Conservation (phyloP, 2,113 vertebrate species). For the Xenopus borealis region DNA sequence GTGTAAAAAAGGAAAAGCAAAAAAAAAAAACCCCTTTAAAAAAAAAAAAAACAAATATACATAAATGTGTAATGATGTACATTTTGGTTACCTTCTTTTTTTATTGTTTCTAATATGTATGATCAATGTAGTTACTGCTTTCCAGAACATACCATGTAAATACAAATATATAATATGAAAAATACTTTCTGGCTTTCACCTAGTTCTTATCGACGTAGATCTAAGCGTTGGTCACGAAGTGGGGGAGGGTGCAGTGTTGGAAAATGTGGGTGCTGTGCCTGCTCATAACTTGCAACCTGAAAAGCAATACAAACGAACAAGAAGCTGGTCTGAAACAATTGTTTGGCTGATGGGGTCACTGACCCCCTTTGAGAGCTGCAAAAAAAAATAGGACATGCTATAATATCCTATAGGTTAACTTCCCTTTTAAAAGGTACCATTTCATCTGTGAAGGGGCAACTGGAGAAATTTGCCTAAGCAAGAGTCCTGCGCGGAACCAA, state of each 20-base stretch:
- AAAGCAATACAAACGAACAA: too few relatives aligned
- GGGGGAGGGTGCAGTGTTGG: slow-evolving; percentile 17
- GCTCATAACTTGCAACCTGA: slow-evolving; percentile 31
- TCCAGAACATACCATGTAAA: slow-evolving; percentile 85
- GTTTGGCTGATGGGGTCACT: too few relatives aligned
- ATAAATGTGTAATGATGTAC: slow-evolving; percentile 96
- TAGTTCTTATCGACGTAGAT: slow-evolving; percentile 36
- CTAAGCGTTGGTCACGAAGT: slow-evolving; percentile 28
- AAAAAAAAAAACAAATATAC: slow-evolving; percentile 67
- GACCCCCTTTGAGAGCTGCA: too few relatives aligned
- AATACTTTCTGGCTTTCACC: neutral
- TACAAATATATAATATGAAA: slow-evolving; percentile 79
- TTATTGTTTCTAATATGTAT: slow-evolving; percentile 95
- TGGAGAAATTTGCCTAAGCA: too few relatives aligned
- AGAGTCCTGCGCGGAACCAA: too few relatives aligned
- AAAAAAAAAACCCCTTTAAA: slow-evolving; percentile 24
- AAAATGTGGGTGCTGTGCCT: slow-evolving; percentile 33
- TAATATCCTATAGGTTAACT: too few relatives aligned
- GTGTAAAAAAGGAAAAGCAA: slow-evolving; percentile 69
- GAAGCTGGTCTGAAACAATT: too few relatives aligned
- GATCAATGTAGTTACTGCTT: slow-evolving; percentile 89
- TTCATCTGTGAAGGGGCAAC: too few relatives aligned
- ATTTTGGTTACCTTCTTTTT: slow-evolving; percentile 85
- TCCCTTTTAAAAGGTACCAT: too few relatives aligned
- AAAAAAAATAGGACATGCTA: too few relatives aligned